phyloP scores from a whole-genome alignment of 1,140 invertebrate genomes.

The Procambarus clarkii region DNA sequence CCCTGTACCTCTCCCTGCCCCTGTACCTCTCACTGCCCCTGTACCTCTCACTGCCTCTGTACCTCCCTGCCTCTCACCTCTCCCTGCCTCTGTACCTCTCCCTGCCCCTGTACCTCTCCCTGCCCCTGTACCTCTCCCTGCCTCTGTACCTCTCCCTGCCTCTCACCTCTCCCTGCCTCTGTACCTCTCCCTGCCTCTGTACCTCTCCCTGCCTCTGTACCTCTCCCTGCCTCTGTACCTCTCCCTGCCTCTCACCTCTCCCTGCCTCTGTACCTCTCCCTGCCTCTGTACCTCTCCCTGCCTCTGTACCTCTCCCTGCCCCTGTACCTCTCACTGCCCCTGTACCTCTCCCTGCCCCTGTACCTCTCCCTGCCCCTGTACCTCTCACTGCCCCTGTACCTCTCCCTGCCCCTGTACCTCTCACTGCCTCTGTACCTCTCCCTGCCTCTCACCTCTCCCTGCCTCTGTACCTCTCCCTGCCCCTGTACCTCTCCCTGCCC shows the following conservation, averaged over 20 bases:
- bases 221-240: background rate
- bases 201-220: background rate
- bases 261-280: background rate
- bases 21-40: background rate
- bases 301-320: slow-evolving; percentile 14
- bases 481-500: no score
- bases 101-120: background rate
- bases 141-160: no score
- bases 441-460: no score
- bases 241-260: background rate
- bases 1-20: background rate
- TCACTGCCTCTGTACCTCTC: no score
- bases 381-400: no score
- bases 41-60: background rate
- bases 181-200: background rate
- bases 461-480: no score
- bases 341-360: no score
- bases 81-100: background rate
- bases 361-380: no score
- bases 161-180: background rate
- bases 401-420: no score
- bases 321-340: background rate
- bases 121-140: background rate
- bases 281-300: background rate
- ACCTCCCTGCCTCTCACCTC: background rate